These are phyloP conservation scores for Homarus gammarus DNA, from an alignment of 2,888 invertebrate species.

Conservation along the genomic window DNA sequence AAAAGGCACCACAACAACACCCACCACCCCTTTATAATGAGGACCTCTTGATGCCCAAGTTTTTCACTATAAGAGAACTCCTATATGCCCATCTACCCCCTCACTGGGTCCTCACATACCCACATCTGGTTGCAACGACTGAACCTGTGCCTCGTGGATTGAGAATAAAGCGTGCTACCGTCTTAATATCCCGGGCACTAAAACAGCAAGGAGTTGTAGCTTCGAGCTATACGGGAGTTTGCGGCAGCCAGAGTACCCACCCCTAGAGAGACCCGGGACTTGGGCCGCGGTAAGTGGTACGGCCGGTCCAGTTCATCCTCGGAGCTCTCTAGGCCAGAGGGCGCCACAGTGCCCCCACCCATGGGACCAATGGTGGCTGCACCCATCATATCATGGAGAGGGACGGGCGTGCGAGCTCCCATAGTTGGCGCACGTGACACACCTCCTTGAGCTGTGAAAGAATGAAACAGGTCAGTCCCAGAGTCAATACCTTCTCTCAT, in stretches of 20 bases:
- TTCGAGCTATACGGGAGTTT: slow-evolving; percentile 68
- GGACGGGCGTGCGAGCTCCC: slow-evolving; percentile 70
- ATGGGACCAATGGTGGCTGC: slow-evolving; percentile 63
- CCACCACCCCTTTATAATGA: no score
- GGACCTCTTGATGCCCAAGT: no score
- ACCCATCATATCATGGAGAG: slow-evolving; percentile 56
- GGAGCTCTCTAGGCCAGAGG: slow-evolving; percentile 24
- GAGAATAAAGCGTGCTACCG: no score
- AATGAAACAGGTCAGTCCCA: neutral
- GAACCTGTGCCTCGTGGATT: no score
- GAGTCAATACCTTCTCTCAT: no score
- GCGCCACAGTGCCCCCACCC: slow-evolving; percentile 64
- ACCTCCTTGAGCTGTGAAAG: slow-evolving; percentile 57
- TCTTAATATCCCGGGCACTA: slow-evolving; percentile 22
- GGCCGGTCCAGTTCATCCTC: slow-evolving; percentile 59
- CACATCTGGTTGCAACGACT: no score
- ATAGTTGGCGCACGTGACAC: slow-evolving; percentile 71
- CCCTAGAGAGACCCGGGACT: slow-evolving; percentile 75
- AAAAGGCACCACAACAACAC: no score
- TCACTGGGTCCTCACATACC: no score
- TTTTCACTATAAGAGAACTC: no score
- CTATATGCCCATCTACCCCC: no score
- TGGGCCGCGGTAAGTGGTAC: slow-evolving; percentile 74
- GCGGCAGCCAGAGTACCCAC: slow-evolving; percentile 70
- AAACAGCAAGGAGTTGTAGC: slow-evolving; percentile 74